These are phyloP conservation scores for Macrobrachium nipponense DNA, from an alignment of 1,140 invertebrate species.

Conservation along the genomic window DNA sequence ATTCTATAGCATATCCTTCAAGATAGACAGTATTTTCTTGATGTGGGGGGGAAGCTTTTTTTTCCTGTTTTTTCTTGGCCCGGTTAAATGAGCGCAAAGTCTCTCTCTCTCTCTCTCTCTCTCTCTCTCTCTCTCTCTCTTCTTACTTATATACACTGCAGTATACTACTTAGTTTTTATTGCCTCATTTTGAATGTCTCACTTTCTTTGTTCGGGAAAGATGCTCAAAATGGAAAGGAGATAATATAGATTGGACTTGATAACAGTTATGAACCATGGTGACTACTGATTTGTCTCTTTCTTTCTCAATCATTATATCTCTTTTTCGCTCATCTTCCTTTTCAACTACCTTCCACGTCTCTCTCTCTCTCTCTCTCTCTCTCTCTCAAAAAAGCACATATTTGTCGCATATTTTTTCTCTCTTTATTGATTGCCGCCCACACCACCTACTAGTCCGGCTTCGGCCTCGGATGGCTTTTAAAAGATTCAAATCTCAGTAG, in stretches of 20 bases:
- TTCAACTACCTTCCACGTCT: background rate
- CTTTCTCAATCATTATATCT: background rate
- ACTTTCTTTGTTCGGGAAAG: background rate
- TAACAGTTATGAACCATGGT: too few relatives aligned
- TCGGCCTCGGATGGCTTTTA: too few relatives aligned
- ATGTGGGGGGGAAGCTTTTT: too few relatives aligned
- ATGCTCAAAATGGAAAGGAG: too few relatives aligned
- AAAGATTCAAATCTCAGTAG: too few relatives aligned
- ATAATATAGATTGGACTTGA: too few relatives aligned
- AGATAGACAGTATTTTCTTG: too few relatives aligned
- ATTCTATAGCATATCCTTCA: too few relatives aligned
- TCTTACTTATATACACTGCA: too few relatives aligned
- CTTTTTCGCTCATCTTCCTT: background rate
- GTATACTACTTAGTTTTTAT: background rate
- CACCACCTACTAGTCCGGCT: too few relatives aligned
- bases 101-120: constrained; percentile 5
- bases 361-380: constrained; percentile 10
- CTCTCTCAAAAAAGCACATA: background rate
- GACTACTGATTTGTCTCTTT: background rate
- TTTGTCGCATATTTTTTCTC: background rate
- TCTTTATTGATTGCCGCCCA: too few relatives aligned
- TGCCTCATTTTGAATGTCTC: background rate
- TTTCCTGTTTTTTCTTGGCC: too few relatives aligned
- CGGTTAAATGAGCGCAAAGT: background rate
- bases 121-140: constrained; percentile 16